Percentiles rank a stretch among this genome's conserved stretches.
Conservation (phyloP, 2,797 vertebrate species). For the Syngnathus rostellatus region DNA sequence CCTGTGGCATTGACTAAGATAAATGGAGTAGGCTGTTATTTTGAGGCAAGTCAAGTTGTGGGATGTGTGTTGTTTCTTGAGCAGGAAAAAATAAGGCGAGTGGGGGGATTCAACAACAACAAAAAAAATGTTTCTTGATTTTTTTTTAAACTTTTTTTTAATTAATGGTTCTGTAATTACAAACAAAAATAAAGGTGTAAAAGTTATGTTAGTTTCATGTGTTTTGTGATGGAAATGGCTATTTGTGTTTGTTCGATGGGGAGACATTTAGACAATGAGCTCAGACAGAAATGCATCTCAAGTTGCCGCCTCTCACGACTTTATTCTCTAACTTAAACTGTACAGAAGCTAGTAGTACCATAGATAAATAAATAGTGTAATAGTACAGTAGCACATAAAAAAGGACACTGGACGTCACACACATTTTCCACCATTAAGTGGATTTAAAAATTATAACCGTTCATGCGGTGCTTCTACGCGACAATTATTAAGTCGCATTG, state of each 20-base stretch:
- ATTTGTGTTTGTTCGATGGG: too few species aligned
- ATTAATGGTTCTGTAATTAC: conserved; percentile 80
- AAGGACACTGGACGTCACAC: conserved; percentile 52
- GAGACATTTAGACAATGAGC: too few species aligned
- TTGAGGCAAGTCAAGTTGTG: conserved; percentile 35
- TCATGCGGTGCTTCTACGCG: not conserved
- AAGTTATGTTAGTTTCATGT: too few species aligned
- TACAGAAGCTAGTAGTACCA: conserved; percentile 57
- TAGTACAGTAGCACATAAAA: conserved; percentile 67
- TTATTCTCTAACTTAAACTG: conserved; percentile 69
- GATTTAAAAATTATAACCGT: conserved; percentile 23
- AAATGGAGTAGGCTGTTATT: conserved; percentile 58
- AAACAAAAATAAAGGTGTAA: conserved; percentile 47
- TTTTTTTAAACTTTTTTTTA: conserved; percentile 77
- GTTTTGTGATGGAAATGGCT: too few species aligned
- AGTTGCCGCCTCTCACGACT: conserved; percentile 65
- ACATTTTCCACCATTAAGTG: conserved; percentile 25
- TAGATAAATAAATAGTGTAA: conserved; percentile 74
- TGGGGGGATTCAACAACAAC: conserved; percentile 58
- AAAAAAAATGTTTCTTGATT: conserved; percentile 58
- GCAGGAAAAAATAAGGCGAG: conserved; percentile 35
- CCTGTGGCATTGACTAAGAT: conserved; percentile 45
- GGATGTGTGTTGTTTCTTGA: conserved; percentile 44
- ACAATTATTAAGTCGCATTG: not conserved
- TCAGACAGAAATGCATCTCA: conserved; percentile 6